phyloP scores from a whole-genome alignment of 2,888 invertebrate genomes.

The Dexiosoma caninum region DNA sequence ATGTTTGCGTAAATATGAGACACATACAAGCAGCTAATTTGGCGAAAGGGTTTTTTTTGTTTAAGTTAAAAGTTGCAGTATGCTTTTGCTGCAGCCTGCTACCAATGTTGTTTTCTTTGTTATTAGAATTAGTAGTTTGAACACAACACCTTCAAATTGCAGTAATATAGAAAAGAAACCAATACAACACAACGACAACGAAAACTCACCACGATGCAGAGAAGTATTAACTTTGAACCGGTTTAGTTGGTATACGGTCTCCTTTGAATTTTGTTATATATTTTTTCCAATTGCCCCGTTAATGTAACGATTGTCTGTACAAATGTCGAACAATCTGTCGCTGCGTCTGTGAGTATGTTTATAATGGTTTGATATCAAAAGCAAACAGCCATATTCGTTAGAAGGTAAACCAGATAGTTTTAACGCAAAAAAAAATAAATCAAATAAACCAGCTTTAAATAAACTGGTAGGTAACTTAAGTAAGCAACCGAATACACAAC shows the following conservation, averaged over 20 bases:
- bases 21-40: conserved; percentile 30
- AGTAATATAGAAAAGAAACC: too few species aligned
- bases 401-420: conserved; percentile 58
- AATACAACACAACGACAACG: not conserved
- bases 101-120: not conserved
- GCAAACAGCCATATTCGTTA: conserved; percentile 48
- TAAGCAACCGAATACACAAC: too few species aligned
- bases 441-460: conserved; percentile 11
- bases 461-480: conserved; percentile 39
- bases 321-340: not conserved
- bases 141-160: conserved; percentile 43
- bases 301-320: conserved; percentile 1
- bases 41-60: conserved; percentile 46
- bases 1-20: conserved; percentile 39
- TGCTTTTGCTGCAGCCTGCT: conserved; percentile 9
- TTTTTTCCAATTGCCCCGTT: not conserved
- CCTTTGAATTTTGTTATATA: not conserved
- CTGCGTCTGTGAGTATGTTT: not conserved
- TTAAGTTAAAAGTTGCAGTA: conserved; percentile 11
- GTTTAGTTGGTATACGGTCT: conserved; percentile 56
- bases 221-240: conserved; percentile 34
- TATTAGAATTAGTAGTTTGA: conserved; percentile 1
- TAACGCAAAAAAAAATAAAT: not conserved
- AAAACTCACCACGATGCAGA: not conserved
- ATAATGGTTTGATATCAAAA: conserved; percentile 24